These are phyloP conservation scores for Helobdella robusta DNA, from an alignment of 2,888 invertebrate genomes.

Conservation along the genomic window DNA sequence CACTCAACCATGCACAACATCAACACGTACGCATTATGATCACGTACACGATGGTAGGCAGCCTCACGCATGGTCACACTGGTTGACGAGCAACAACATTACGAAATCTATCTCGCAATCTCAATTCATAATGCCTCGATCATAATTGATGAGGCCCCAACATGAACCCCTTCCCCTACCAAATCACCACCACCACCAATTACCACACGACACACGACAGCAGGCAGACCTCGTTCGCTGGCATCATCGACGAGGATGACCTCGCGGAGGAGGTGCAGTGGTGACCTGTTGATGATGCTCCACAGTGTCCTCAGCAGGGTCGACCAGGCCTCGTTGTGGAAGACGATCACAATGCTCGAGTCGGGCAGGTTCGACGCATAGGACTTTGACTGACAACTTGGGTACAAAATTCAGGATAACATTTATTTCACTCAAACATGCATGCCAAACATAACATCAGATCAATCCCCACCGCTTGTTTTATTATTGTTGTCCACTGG, in stretches of 20 bases:
- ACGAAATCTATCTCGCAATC: not conserved
- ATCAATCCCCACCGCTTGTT: not conserved
- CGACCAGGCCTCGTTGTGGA: constrained; percentile 97
- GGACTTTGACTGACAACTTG: constrained; percentile 59
- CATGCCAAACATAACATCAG: not conserved
- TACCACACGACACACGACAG: not conserved
- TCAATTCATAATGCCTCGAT: not conserved
- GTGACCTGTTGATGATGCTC: constrained; percentile 89
- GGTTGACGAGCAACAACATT: not conserved
- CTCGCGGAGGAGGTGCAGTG: constrained; percentile 76
- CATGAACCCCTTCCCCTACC: not conserved
- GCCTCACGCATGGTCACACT: not conserved
- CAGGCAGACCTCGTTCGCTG: constrained; percentile 56
- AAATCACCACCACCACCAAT: not conserved
- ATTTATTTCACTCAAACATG: no score
- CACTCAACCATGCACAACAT: not conserved
- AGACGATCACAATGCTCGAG: constrained; percentile 49
- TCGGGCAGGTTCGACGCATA: constrained; percentile 48
- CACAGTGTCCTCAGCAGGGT: constrained; percentile 88
- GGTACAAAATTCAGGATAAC: not conserved
- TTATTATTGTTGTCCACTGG: not conserved
- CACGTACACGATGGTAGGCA: not conserved
- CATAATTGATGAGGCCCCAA: not conserved
- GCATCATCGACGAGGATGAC: constrained; percentile 94
- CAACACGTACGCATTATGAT: not conserved